Evolutionary conservation across 2,888 invertebrate species (phyloP), one percentile per base, ranked within the genome.

Genomic region (Meghimatium bilineatum): DNA sequence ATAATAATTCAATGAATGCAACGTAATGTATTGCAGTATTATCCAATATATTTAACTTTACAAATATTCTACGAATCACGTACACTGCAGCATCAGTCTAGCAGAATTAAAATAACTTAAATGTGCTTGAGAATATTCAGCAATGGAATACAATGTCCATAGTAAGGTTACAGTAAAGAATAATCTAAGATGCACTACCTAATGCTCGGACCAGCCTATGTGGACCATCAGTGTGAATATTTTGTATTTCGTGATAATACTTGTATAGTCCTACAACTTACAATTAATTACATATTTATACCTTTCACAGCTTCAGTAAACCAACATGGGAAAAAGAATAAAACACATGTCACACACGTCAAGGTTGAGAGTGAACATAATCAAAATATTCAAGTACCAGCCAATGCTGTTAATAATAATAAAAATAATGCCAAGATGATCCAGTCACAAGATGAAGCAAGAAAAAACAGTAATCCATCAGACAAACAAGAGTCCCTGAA

Each of bases 281-380:
- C 20, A 56, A 56, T 20, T 56, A 56, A 20, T 14, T 14, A 56
- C 20, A 17, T 56, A 56, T 17, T 23, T 56, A 56, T 56, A 20
- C n/a, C 14, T 34, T 71, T 38, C 36, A 29, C 74, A 74, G 74
- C 74, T 52, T 74, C 74, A 17, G 14, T 74, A 32, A 29, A 74
- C 32, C 74, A 74, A 52, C 49, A 74, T 29, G 29, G n/a, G 14
- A 52, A 26, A 29, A 12, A 52, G n/a, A 32, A n/a, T 17, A 29
- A 49, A 5, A 49, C 17, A 17, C 44, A 34, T 10, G 32, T 14
- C 1, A 60, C 60, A 34, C 20, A 76, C 6, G 32, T 66, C 32
- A 29, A 10, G 12, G 29, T 32, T 14, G 14, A 66, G 32, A 2
- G 10, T 32, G 66, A 66, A 29, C 10, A 66, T 32, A 17, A 23